phyloP scores from a whole-genome alignment of 53 echinoderm and acorn worm genomes.

The Paracentrotus lividus region DNA sequence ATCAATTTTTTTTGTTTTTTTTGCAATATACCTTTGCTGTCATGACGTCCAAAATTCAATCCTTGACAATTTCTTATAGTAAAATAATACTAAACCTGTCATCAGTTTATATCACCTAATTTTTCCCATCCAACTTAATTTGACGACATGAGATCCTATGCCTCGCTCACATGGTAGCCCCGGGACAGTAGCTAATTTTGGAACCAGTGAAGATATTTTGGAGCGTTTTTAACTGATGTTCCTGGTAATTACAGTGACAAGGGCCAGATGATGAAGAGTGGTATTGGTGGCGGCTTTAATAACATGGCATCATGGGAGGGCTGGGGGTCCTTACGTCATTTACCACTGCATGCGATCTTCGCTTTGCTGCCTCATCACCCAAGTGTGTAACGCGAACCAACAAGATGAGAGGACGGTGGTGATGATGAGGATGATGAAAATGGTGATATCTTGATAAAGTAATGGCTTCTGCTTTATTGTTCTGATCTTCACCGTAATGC shows the following conservation, averaged over 20 bases:
- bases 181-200: slow-evolving; percentile 14
- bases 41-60: no score
- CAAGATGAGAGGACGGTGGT: neutral
- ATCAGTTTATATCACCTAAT: neutral
- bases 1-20: no score
- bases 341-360: neutral
- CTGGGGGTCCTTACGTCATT: neutral
- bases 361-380: neutral
- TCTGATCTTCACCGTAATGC: no score
- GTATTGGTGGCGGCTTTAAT: neutral
- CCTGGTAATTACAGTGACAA: neutral
- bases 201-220: neutral
- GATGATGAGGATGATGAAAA: neutral
- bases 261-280: neutral
- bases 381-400: neutral
- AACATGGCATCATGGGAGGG: slow-evolving; percentile 14
- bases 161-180: neutral
- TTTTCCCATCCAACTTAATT: neutral
- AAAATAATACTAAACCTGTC: neutral
- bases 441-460: no score
- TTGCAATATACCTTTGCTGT: no score
- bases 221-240: neutral
- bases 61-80: neutral
- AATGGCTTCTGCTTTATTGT: no score
- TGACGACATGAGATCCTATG: neutral